These are phyloP conservation scores for Strigamia crassipes DNA, from an alignment of 2,888 invertebrate species.

Conservation along the genomic window DNA sequence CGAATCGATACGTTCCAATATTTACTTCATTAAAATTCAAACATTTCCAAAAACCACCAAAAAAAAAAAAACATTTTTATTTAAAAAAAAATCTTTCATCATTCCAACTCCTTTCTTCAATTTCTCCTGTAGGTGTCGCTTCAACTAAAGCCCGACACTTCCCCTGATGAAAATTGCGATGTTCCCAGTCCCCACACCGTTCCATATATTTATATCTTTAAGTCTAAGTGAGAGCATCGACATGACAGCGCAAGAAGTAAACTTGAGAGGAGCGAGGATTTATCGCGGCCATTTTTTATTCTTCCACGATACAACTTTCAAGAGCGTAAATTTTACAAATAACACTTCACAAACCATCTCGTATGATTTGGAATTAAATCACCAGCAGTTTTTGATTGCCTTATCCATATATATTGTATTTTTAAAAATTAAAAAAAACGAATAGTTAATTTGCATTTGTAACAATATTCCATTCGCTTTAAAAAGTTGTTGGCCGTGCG, in stretches of 20 bases:
- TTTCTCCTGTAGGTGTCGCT: neutral
- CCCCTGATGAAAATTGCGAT: conserved; percentile 15
- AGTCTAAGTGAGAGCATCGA: conserved; percentile 18
- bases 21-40: neutral
- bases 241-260: conserved; percentile 8
- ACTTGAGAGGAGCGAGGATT: neutral
- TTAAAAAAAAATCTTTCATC: neutral
- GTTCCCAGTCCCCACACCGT: neutral
- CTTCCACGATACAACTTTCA: neutral
- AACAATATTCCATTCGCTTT: neutral
- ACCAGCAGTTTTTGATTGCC: neutral
- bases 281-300: neutral
- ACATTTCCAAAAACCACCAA: no score
- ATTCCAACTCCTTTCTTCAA: neutral
- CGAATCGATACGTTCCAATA: neutral
- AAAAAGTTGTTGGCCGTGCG: neutral
- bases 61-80: no score
- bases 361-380: neutral
- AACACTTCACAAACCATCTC: neutral
- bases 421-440: neutral
- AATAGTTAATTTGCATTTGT: neutral
- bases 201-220: conserved; percentile 18
- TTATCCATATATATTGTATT: no score
- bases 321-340: neutral
- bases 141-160: neutral